Base-by-base conservation (phyloP, 2,797 vertebrate species). In the Muscicapa comitata region DNA sequence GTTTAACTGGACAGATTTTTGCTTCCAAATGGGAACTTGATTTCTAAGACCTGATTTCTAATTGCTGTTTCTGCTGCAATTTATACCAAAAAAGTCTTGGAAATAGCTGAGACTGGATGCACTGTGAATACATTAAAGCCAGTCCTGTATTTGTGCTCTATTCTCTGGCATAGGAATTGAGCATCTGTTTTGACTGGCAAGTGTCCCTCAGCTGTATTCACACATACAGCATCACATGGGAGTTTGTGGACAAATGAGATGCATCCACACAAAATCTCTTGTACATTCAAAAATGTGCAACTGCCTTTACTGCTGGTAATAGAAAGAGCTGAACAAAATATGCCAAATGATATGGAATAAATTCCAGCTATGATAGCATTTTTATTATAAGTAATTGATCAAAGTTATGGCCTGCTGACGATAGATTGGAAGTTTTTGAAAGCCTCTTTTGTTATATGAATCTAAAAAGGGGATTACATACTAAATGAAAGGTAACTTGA, bases 141-240 rank as follows among this genome's bases (percentile, higher is more conserved):
- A 47, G 72, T 80, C 38, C 68, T 17, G 17, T 62, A 48, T 83
- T 48, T 86, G 65, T 78, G 54, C 57, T 94, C 57, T 7, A 3
- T 79, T 95, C 77, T 28, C 45, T 90, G 37, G 9, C 78, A 24
- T 9, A 81, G 89, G 51, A 86, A 75, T 77, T 37, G 78, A 85
- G 75, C 87, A 89, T 94, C 86, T 91, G 86, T 89, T 95, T 92
- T 86, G 87, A 90, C 87, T 80, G 92, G 87, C 76, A 89, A 73
- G 84, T 86, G 76, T 96, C 91, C 84, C 86, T 93, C 91, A 91
- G 81, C 88, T 95, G 86, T 86, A 87, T 88, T 94, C 81, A 82
- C 81, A 54, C 84, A 87, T 79, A 12, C 1, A 84, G 38, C 57
- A 43, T 74, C 68, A 63, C 45, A 17, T 59, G 55, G 47, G 81